phyloP scores from a whole-genome alignment of 1,140 invertebrate species.

The Trigoniulus corallinus region DNA sequence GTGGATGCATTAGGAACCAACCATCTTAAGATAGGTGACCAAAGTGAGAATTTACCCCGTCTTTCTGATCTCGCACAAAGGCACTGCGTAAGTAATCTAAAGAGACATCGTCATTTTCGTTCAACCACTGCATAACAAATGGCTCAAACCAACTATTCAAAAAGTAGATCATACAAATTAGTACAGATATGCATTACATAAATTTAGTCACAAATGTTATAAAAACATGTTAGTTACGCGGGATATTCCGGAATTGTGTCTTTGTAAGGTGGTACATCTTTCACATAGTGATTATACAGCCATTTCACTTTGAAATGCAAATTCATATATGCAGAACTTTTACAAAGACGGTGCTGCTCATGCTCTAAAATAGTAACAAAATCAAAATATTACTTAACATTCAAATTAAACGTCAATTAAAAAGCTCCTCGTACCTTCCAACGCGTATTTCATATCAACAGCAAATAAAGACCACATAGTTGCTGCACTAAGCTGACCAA shows the following conservation, averaged over 20 bases:
- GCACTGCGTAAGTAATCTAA: slow-evolving; percentile 97
- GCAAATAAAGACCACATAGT: slow-evolving; percentile 96
- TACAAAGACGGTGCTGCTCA: slow-evolving; percentile 84
- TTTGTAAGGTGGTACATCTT: slow-evolving; percentile 91
- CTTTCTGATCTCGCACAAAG: slow-evolving; percentile 95
- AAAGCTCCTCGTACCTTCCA: slow-evolving; percentile 41
- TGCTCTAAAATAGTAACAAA: slow-evolving; percentile 47
- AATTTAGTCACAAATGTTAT: not conserved
- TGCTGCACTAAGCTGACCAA: slow-evolving; percentile 75
- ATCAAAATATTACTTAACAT: not conserved
- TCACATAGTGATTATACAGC: slow-evolving; percentile 97
- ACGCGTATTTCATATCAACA: slow-evolving; percentile 92
- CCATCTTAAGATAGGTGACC: not conserved
- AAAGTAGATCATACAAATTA: slow-evolving; percentile 9
- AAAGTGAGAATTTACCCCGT: slow-evolving; percentile 56
- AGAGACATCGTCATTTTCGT: slow-evolving; percentile 99
- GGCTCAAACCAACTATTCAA: slow-evolving; percentile 83
- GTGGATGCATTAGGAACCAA: not conserved
- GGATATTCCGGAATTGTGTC: slow-evolving; percentile 87
- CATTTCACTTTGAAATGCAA: slow-evolving; percentile 99
- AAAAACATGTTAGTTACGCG: slow-evolving; percentile 36
- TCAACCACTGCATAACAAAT: slow-evolving; percentile 99
- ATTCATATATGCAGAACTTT: slow-evolving; percentile 98
- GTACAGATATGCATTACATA: not conserved
- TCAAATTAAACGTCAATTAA: not conserved